Evolutionary conservation across 2,888 invertebrate species (phyloP).

Genomic region (Nephrotoma flavescens): DNA sequence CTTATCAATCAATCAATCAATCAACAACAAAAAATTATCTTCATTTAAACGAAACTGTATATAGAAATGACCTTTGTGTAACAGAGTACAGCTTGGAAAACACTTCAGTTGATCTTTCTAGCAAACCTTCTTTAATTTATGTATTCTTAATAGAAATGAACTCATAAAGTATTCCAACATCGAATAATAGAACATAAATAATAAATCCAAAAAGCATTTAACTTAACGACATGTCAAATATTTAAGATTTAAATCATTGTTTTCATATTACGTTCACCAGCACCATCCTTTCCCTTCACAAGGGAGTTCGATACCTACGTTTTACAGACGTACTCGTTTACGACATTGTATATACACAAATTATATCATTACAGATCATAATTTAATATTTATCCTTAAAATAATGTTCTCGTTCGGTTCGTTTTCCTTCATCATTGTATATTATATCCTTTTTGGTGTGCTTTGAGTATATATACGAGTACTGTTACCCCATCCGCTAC

Average conservation of each 20-base stretch:
- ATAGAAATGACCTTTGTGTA: too few species aligned
- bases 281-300: not conserved
- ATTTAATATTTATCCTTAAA: not conserved
- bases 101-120: not conserved
- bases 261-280: not conserved
- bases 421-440: not conserved
- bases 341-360: not conserved
- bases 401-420: not conserved
- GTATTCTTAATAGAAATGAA: not conserved
- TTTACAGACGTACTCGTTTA: not conserved
- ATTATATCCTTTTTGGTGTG: not conserved
- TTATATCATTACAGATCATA: not conserved
- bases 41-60: too few species aligned
- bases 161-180: not conserved
- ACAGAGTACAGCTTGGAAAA: too few species aligned
- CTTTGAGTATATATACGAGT: not conserved
- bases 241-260: not conserved
- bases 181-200: not conserved
- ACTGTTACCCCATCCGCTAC: not conserved
- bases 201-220: not conserved
- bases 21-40: too few species aligned
- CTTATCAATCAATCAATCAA: too few species aligned
- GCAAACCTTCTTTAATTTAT: not conserved
- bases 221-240: not conserved
- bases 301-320: not conserved